Evolutionary conservation across 2,888 invertebrate genomes (phyloP).

Genomic region (Oscheius sp.): DNA sequence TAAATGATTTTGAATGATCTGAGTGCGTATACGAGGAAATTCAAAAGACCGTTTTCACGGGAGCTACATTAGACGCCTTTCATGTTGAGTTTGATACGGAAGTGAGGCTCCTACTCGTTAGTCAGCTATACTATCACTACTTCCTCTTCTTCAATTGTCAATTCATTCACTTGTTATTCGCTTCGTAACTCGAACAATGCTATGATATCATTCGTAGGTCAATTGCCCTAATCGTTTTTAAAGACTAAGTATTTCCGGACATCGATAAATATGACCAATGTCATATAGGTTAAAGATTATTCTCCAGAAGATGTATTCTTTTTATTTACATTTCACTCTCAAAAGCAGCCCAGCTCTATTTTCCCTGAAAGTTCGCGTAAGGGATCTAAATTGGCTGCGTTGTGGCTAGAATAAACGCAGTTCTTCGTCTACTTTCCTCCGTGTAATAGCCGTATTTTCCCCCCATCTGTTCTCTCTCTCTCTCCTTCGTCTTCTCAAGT

Average conservation of each 20-base stretch:
- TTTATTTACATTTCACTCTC: not conserved
- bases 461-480: not conserved
- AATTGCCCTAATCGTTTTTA: too few relatives aligned
- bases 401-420: constrained; percentile 27
- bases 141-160: not conserved
- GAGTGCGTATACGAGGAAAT: too few relatives aligned
- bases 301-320: too few relatives aligned
- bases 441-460: constrained; percentile 21
- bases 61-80: constrained; percentile 25
- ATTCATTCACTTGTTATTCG: not conserved
- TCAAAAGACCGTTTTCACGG: constrained; percentile 16
- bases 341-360: not conserved
- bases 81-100: constrained; percentile 19
- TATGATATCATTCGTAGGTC: too few relatives aligned
- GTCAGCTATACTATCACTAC: not conserved
- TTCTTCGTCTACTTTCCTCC: constrained; percentile 17
- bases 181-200: too few relatives aligned
- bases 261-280: too few relatives aligned
- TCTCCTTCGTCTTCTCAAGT: constrained; percentile 1
- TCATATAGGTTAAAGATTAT: too few relatives aligned
- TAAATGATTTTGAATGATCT: too few relatives aligned
- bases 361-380: constrained; percentile 1
- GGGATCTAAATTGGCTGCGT: constrained; percentile 26
- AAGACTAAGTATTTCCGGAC: too few relatives aligned
- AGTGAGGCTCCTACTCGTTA: constrained; percentile 14